Evolutionary conservation across 2,888 invertebrate genomes (phyloP).

Genomic region (Lepeophtheirus nordmannii): DNA sequence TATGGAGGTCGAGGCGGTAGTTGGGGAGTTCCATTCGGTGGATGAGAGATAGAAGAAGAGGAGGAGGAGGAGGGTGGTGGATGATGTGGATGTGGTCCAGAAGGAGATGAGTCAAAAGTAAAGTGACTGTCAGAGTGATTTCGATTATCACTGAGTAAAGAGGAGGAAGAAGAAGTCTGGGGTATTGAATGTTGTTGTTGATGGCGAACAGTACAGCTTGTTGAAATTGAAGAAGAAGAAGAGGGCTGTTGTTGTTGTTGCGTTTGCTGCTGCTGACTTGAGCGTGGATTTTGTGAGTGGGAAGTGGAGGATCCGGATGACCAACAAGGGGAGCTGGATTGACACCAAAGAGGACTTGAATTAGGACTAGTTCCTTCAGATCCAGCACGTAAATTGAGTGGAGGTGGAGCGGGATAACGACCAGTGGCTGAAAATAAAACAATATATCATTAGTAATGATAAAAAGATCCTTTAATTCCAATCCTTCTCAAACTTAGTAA

Average conservation of each 20-base stretch:
- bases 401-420: constrained; percentile 15
- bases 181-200: background rate
- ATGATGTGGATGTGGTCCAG: background rate
- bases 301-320: background rate
- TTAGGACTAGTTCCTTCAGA: constrained; percentile 11
- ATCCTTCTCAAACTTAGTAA: too few relatives aligned
- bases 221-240: background rate
- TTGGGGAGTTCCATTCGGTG: background rate
- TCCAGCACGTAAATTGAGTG: constrained; percentile 10
- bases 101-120: background rate
- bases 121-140: background rate
- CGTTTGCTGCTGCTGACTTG: background rate
- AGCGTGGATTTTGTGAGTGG: background rate
- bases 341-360: constrained; percentile 5
- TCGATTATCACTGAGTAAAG: too few relatives aligned
- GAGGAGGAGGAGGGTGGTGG: background rate
- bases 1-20: background rate
- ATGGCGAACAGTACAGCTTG: background rate
- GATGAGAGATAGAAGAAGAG: background rate
- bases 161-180: background rate
- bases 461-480: too few relatives aligned
- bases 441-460: background rate
- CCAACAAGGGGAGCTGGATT: background rate
- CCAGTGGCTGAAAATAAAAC: background rate
- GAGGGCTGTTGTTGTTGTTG: too few relatives aligned